A percentile compares a stretch with the other conserved stretches of the same genome.
Conservation (phyloP, 37 sponge, comb jelly and placozoan genomes). For the Spongilla lacustris region DNA sequence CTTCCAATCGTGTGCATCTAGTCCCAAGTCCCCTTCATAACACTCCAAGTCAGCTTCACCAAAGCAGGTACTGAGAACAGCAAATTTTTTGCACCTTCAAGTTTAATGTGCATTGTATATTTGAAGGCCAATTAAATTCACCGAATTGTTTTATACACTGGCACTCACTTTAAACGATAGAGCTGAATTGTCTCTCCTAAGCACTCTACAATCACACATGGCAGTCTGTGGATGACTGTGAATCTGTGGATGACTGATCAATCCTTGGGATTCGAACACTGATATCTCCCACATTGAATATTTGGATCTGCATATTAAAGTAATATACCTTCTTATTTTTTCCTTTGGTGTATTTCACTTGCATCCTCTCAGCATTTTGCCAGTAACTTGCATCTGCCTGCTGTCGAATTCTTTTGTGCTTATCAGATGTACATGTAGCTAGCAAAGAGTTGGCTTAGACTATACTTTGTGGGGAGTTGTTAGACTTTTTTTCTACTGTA, state of each 20-base stretch:
- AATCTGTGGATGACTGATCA: conserved; percentile 52
- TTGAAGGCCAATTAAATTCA: background rate
- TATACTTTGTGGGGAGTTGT: too few species aligned
- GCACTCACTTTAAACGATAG: conserved; percentile 15
- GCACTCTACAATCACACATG: conserved; percentile 43
- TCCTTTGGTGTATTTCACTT: conserved; percentile 23
- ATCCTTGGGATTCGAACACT: conserved; percentile 36
- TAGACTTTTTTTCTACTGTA: too few species aligned
- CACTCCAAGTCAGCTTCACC: conserved; percentile 27
- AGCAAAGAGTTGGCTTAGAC: background rate
- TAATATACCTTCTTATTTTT: conserved; percentile 21
- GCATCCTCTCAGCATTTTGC: conserved; percentile 37
- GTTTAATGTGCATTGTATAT: too few species aligned
- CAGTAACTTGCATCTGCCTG: conserved; percentile 41
- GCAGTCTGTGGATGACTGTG: conserved; percentile 42
- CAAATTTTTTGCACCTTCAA: conserved; percentile 26
- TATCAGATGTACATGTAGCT: conserved; percentile 27
- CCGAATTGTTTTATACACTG: background rate
- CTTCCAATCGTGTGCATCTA: conserved; percentile 9
- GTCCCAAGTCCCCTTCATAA: conserved; percentile 13
- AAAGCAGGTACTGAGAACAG: conserved; percentile 37
- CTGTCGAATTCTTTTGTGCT: conserved; percentile 18
- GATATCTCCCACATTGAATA: conserved; percentile 28
- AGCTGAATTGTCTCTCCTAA: conserved; percentile 1
- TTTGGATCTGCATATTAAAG: background rate